Evolutionary conservation across 92 coral and sea anemone genomes (phyloP), one percentile per base, ranked within the genome.

Genomic region (Virgularia gustaviana): DNA sequence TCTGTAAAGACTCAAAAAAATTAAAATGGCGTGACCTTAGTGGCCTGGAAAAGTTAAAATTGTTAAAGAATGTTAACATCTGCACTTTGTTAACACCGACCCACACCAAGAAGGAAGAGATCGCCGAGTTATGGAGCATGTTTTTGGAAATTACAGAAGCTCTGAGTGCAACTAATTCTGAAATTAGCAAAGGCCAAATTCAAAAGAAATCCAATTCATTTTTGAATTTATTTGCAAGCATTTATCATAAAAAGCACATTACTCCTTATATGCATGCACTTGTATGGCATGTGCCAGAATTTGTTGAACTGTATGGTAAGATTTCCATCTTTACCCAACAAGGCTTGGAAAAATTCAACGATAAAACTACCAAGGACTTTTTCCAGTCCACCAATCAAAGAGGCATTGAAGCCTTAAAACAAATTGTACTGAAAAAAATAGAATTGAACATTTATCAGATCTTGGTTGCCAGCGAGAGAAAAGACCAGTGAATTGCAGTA

Each of bases 21-120:
- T 70, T 79, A 44, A 51, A 77, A 41, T 77, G 78, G 10, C 49
- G 76, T 23, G 78, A 72, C 47, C 73, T 58, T 32, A 72, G 31
- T 58, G 78, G 78, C 33, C 78, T 71, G 0, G 78, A 72, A 37
- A 66, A 77, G 53, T 22, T 77, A 18, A 44, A 16, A 24, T 71
- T 71, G n/a, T 73, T 73, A 36, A 28, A 44, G 37, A 54, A 45
- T 37, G 57, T 71, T 51, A 36, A 71, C 44, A 71, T 71, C n/a
- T n/a, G n/a, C 56, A 49, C 56, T 49, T 27, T 18, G 56, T 22
- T 49, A 49, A 18, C 24, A 27, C 64, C 64, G n/a, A 9, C 6
- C 36, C 64, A 57, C 19, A n/a, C 4, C 19, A 57, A 57, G 36
- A 31, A 36, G 12, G 11, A 8, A 12, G 8, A 57, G 36, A 57